Conservation (phyloP, 2,888 invertebrate species). For the Sclerodermus sp. region DNA sequence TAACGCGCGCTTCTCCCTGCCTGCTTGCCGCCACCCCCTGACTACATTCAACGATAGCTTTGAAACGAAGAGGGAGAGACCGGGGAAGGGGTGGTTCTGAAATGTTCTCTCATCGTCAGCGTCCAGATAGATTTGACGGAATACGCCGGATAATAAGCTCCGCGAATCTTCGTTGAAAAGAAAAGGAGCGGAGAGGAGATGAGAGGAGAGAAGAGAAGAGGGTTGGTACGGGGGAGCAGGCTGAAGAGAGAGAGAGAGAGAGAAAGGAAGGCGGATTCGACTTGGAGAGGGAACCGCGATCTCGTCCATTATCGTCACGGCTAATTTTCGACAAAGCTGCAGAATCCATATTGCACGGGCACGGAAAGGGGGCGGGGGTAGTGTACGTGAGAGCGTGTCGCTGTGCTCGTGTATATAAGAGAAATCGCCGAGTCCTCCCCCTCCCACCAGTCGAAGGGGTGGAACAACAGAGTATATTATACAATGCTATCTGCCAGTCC, state of each 20-base stretch:
- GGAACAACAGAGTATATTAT: slow-evolving; percentile 55
- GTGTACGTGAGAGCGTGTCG: not conserved
- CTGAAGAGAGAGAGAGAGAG: slow-evolving; percentile 1
- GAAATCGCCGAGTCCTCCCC: slow-evolving; percentile 9
- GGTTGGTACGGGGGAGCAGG: not conserved
- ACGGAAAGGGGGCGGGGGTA: not conserved
- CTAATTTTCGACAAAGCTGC: slow-evolving; percentile 40
- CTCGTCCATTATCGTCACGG: slow-evolving; percentile 44
- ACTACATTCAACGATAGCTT: too few species aligned
- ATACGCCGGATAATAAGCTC: not conserved
- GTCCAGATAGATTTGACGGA: not conserved
- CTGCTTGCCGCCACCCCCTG: too few species aligned
- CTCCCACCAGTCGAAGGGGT: slow-evolving; percentile 27
- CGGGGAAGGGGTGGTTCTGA: too few species aligned
- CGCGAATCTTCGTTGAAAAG: not conserved
- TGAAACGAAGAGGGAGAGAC: too few species aligned
- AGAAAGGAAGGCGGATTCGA: not conserved
- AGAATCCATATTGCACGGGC: slow-evolving; percentile 32
- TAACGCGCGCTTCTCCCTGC: too few species aligned
- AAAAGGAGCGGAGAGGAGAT: not conserved
- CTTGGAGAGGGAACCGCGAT: slow-evolving; percentile 15
- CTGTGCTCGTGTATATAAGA: not conserved
- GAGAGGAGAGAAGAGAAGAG: not conserved
- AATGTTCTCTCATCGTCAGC: too few species aligned
- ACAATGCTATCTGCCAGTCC: slow-evolving; percentile 54